Percentiles rank a stretch among this genome's conserved stretches.
phyloP scores from a whole-genome alignment of 1,140 invertebrate species.

The Macrocentrus cingulum region DNA sequence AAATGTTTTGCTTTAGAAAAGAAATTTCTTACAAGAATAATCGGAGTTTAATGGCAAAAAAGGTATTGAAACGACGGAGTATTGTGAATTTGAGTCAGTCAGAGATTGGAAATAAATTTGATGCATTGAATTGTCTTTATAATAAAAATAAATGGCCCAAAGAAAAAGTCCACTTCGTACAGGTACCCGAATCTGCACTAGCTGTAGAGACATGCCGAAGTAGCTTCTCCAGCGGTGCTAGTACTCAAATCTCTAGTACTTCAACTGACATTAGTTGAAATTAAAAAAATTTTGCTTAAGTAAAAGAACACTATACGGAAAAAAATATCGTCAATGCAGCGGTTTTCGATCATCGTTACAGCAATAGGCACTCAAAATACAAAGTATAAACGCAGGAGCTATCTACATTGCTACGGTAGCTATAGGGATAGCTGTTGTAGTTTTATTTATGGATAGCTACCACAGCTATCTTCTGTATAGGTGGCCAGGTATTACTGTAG shows the following conservation, averaged over 20 bases:
- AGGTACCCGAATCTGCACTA: constrained; percentile 55
- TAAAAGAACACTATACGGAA: too few species aligned
- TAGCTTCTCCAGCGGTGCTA: constrained; percentile 61
- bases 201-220: constrained; percentile 59
- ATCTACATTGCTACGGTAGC: too few species aligned
- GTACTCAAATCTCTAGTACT: constrained; percentile 59
- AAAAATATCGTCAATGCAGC: too few species aligned
- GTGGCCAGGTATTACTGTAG: too few species aligned
- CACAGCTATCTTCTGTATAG: too few species aligned
- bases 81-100: constrained; percentile 46
- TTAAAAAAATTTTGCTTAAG: background rate
- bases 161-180: constrained; percentile 56
- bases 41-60: constrained; percentile 54
- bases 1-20: constrained; percentile 61
- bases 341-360: too few species aligned
- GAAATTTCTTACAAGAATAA: constrained; percentile 56
- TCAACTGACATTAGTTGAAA: constrained; percentile 54
- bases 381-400: too few species aligned
- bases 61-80: constrained; percentile 47
- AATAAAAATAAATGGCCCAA: constrained; percentile 51
- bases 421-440: too few species aligned
- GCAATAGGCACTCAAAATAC: too few species aligned
- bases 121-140: constrained; percentile 54
- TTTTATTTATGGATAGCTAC: too few species aligned
- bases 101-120: constrained; percentile 47